These are phyloP conservation scores for Odontothrips loti DNA, from an alignment of 2,888 invertebrate genomes.

Conservation along the genomic window DNA sequence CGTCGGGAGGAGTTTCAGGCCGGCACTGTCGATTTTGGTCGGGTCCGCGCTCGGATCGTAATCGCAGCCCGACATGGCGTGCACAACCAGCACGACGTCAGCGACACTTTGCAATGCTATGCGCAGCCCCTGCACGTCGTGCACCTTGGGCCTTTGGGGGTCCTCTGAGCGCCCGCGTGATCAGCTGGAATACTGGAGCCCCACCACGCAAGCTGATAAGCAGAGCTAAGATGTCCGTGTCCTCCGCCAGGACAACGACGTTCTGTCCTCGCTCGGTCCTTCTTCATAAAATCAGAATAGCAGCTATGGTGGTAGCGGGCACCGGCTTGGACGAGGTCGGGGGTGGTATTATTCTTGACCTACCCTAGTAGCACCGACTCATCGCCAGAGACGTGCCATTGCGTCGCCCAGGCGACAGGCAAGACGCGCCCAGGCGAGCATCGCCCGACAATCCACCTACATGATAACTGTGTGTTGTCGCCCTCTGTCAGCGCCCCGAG, in stretches of 20 bases:
- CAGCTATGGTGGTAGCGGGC: not conserved
- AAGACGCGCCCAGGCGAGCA: no score
- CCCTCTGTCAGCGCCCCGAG: no score
- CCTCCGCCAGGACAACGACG: not conserved
- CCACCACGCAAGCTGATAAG: not conserved
- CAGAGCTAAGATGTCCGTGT: not conserved
- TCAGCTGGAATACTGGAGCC: not conserved
- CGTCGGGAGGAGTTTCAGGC: not conserved
- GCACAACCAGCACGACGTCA: not conserved
- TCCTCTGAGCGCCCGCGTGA: not conserved
- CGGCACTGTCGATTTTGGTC: not conserved
- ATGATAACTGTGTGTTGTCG: no score
- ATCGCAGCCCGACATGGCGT: not conserved
- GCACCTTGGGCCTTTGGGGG: not conserved
- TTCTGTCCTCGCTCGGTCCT: not conserved
- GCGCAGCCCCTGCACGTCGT: not conserved
- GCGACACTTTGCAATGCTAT: not conserved
- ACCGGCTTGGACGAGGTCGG: not conserved
- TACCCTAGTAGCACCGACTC: no score
- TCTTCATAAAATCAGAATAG: not conserved
- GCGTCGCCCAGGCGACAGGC: no score
- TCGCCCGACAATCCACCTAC: no score
- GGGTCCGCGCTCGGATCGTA: not conserved
- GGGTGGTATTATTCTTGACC: not conserved
- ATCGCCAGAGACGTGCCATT: no score